Conservation (phyloP, 2,888 invertebrate genomes). For the Caenorhabditis sp. region DNA sequence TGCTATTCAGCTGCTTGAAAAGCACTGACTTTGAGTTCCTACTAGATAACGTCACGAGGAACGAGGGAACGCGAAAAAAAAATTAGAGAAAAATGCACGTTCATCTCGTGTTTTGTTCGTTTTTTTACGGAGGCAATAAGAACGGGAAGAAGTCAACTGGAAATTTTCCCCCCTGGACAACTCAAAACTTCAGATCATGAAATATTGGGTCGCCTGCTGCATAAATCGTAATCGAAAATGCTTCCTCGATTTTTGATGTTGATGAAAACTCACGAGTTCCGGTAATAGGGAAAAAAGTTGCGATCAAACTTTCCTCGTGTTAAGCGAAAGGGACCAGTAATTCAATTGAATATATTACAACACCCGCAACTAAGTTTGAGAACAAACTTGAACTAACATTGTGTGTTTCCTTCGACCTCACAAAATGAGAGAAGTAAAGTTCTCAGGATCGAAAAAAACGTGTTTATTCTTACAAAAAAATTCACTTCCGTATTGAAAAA, state of each 20-base stretch:
- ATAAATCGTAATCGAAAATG: neutral
- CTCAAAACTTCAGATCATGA: neutral
- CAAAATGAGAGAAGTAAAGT: neutral
- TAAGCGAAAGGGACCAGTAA: no score
- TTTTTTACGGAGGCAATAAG: constrained; percentile 16
- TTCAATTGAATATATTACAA: constrained; percentile 15
- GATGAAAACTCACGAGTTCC: neutral
- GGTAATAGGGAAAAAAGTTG: neutral
- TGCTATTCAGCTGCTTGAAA: constrained; percentile 27
- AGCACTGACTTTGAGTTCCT: constrained; percentile 8
- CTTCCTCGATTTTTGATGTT: neutral
- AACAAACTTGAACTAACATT: neutral
- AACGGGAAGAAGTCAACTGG: constrained; percentile 11
- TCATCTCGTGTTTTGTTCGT: constrained; percentile 23
- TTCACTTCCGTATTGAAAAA: constrained; percentile 8
- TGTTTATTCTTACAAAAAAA: neutral
- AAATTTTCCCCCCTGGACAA: neutral
- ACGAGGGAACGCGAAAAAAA: neutral
- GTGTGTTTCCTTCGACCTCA: constrained; percentile 6
- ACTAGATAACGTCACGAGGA: constrained; percentile 25
- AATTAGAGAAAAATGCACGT: constrained; percentile 7
- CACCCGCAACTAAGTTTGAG: neutral
- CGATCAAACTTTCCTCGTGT: constrained; percentile 7
- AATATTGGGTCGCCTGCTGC: neutral
- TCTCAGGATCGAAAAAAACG: neutral